phyloP scores from a whole-genome alignment of 1,140 invertebrate species.

The Tenebrio molitor region DNA sequence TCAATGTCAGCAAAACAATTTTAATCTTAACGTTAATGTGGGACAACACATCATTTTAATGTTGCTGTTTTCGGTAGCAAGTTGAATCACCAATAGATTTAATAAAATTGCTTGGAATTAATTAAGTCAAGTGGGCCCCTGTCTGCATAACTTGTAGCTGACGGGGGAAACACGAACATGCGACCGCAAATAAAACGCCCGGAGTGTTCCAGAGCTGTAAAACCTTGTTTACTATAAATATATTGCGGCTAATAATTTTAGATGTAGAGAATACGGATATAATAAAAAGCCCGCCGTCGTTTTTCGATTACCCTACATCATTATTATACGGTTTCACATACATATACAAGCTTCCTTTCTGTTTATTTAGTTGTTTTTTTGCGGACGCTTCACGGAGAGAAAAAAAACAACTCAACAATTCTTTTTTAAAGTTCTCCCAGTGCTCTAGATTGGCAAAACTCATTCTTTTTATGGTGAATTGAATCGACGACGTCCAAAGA shows the following conservation, averaged over 20 bases:
- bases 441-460: conserved; percentile 20
- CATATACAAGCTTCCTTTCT: conserved; percentile 23
- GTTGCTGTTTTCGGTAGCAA: conserved; percentile 12
- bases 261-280: conserved; percentile 24
- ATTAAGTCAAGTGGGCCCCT: conserved; percentile 2
- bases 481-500: conserved; percentile 11
- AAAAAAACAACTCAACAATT: conserved; percentile 20
- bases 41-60: too few species aligned
- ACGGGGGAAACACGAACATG: neutral
- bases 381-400: neutral
- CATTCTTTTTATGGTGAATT: neutral
- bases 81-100: neutral
- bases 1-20: too few species aligned
- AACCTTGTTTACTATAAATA: conserved; percentile 38
- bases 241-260: conserved; percentile 22
- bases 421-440: conserved; percentile 14
- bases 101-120: neutral
- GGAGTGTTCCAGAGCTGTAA: conserved; percentile 16
- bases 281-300: conserved; percentile 13
- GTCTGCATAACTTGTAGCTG: neutral
- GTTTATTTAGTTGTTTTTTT: conserved; percentile 20
- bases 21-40: too few species aligned
- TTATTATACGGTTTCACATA: conserved; percentile 17
- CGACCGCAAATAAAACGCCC: neutral
- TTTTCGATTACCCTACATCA: conserved; percentile 32